Conservation (phyloP, 2,113 vertebrate species). For the Paedocypris sp. region DNA sequence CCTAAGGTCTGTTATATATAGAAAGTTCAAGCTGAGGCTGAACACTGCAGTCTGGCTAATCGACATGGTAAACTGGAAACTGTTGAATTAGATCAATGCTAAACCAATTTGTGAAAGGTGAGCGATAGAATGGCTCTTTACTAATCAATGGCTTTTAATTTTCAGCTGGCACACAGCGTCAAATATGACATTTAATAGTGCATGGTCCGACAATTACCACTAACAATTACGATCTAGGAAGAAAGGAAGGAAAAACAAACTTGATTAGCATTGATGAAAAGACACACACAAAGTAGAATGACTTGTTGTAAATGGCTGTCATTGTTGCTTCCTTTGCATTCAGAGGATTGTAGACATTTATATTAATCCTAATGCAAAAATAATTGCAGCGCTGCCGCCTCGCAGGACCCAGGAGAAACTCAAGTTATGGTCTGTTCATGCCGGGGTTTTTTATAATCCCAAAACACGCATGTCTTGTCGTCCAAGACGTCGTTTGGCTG, state of each 20-base stretch:
- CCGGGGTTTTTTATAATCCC: too few species aligned
- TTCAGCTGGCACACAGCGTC: conserved; percentile 54
- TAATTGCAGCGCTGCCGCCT: too few species aligned
- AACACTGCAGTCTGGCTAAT: conserved; percentile 61
- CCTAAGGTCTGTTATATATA: conserved; percentile 50
- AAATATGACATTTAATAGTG: conserved; percentile 61
- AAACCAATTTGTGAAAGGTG: conserved; percentile 60
- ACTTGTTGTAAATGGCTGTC: neutral
- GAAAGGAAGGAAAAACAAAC: conserved; percentile 39
- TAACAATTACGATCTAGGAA: conserved; percentile 58
- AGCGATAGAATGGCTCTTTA: conserved; percentile 55
- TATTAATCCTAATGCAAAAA: too few species aligned
- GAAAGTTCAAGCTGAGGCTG: conserved; percentile 58
- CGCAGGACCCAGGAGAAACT: too few species aligned
- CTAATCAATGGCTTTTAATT: conserved; percentile 67
- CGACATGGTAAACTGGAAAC: conserved; percentile 48
- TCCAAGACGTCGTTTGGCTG: too few species aligned
- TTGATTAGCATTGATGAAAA: conserved; percentile 37
- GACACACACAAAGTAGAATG: neutral
- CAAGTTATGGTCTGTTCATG: too few species aligned
- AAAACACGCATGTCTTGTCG: too few species aligned
- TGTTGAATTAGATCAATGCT: conserved; percentile 61
- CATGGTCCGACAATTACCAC: conserved; percentile 60
- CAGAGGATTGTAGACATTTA: too few species aligned
- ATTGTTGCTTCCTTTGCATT: neutral